phyloP scores from a whole-genome alignment of 2,797 vertebrate genomes.

The Meda fulgida region DNA sequence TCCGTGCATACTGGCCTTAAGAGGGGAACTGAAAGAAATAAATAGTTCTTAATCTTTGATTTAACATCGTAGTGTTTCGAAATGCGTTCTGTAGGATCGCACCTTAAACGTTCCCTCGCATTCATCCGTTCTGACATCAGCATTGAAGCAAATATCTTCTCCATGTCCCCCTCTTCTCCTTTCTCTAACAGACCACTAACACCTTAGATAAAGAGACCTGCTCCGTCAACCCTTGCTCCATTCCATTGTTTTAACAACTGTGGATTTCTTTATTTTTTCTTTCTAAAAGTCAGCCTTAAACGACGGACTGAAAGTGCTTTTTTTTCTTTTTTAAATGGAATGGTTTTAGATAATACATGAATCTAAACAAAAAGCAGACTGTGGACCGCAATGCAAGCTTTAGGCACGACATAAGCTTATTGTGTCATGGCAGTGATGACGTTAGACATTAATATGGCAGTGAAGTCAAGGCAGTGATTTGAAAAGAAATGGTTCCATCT shows the following conservation, averaged over 20 bases:
- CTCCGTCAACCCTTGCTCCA: constrained; percentile 79
- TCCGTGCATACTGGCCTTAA: constrained; percentile 84
- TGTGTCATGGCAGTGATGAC: constrained; percentile 82
- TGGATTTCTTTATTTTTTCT: constrained; percentile 60
- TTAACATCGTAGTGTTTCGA: constrained; percentile 88
- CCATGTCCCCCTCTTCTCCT: constrained; percentile 57
- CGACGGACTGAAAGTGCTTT: constrained; percentile 91
- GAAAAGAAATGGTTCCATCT: constrained; percentile 65
- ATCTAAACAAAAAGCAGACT: constrained; percentile 64
- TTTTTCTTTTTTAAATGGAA: constrained; percentile 81
- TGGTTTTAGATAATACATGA: constrained; percentile 80
- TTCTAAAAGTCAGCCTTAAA: constrained; percentile 79
- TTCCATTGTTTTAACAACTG: constrained; percentile 75
- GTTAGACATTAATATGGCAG: constrained; percentile 81
- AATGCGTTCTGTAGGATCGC: constrained; percentile 57
- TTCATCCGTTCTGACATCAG: constrained; percentile 32
- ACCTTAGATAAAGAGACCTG: constrained; percentile 77
- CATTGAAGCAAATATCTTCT: constrained; percentile 44
- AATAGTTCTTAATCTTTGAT: constrained; percentile 84
- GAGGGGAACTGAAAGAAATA: constrained; percentile 80
- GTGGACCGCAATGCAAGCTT: constrained; percentile 77
- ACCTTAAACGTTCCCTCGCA: constrained; percentile 59
- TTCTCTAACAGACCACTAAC: constrained; percentile 64
- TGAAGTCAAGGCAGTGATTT: constrained; percentile 72
- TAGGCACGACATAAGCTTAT: constrained; percentile 70